Evolutionary conservation across 2,888 invertebrate species (phyloP), one percentile per base, ranked within the genome.

Genomic region (Amorpha juglandis): DNA sequence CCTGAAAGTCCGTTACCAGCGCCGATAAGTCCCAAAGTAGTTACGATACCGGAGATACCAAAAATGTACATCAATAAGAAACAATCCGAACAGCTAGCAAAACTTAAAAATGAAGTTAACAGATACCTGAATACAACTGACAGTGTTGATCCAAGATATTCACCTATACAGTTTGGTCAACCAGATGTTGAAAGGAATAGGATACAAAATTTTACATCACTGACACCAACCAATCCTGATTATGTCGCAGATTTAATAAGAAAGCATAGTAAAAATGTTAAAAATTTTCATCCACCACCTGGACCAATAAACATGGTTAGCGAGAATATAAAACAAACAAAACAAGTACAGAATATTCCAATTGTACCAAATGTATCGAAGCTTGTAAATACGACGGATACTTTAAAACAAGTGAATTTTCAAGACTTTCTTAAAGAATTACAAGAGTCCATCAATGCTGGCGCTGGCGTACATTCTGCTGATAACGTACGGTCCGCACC

Each of bases 391-490:
- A 33, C 52, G 35, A 19, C 16, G 19, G 63, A 68, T 19, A 16
- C 70, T 27, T 16, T 71, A 12, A 75, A 71, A 63, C 75, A 80
- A 63, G 78, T 75, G 48, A 75, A 75, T 27, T 85, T 79, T 62
- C 76, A 65, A 55, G 76, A 81, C 47, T 89, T 90, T 68, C 68
- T 91, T n/a, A 85, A 84, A 67, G 87, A 89, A 66, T 78, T 89
- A 63, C 81, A 84, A 48, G 76, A 79, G 62, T 75, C 81, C 2
- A 83, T 83, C 21, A 88, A 88, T 64, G 84, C 88, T 19, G 87
- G 84, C 51, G 76, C 83, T 0, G 73, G 70, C 42, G 64, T 68
- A 38, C 70, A 76, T 21, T 55, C 27, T 48, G 14, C 7, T 58
- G 48, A 55, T 38, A 58, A 58, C 48, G 47, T 14, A 35, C 33